Evolutionary conservation across 2,113 vertebrate species (phyloP), one percentile per base, ranked within the genome.

Genomic region (Forbesichthys papilliferus): DNA sequence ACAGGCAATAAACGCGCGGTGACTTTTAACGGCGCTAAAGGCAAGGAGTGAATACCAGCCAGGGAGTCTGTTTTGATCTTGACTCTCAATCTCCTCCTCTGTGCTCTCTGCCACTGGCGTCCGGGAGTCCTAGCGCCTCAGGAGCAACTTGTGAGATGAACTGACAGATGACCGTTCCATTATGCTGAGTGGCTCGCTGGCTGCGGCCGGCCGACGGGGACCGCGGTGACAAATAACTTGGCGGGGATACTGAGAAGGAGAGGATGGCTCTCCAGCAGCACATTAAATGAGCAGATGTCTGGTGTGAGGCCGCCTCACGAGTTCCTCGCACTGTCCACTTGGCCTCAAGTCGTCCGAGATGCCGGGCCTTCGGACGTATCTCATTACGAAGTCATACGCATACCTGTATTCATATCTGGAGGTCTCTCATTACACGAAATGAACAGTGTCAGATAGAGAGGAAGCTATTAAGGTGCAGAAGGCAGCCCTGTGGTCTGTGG

Each of bases 341-440:
- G 54, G 79, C 71, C 80, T 69, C 27, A 27, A 27, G 27, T 27
- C 81, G 83, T 88, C 84, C 86, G 80, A 89, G 36, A 42, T 42
- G 4, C 9, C 13, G 53, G 20, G n/a, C 54, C 54, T 14, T 52
- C 49, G 49, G 49, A 14, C 14, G 14, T 55, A 70, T 81, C 81
- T 87, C 81, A 77, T 83, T 82, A 75, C 62, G 70, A 81, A 84
- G 82, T 84, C 82, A 77, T 79, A 86, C 75, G 76, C 86, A 86
- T 87, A 87, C 86, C 81, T 89, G 87, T 86, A 85, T 83, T 83
- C 79, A 80, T 81, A 82, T 79, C 72, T 83, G 75, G 74, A 78
- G 85, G 77, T 85, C 72, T 81, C 83, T 89, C 86, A 89, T 89
- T 90, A 89, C 4, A 54, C 69, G 62, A 85, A 83, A 87, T 84